These are phyloP conservation scores for Pterocles orientalis DNA, from an alignment of 2,113 vertebrate species.

Conservation along the genomic window DNA sequence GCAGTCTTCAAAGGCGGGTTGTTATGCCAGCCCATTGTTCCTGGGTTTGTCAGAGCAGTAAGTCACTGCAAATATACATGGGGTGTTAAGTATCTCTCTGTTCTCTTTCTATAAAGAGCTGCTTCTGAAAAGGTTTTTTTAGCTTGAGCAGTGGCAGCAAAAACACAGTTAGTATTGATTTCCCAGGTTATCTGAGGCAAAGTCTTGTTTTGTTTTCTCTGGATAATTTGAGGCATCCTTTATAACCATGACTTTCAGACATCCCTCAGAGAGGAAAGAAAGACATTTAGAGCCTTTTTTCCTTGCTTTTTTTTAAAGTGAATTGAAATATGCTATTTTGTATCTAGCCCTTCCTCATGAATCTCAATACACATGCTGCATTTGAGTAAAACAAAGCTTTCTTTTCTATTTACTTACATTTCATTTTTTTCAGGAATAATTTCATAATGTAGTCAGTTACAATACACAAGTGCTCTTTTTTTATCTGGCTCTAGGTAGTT, in stretches of 20 bases:
- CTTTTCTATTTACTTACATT: not conserved
- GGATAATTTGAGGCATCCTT: conserved; percentile 46
- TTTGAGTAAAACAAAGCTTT: not conserved
- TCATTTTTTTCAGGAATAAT: not conserved
- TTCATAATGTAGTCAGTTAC: not conserved
- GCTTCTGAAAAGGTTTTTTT: not conserved
- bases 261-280: not conserved
- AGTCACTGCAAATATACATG: not conserved
- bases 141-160: not conserved
- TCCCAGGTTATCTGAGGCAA: conserved; percentile 13
- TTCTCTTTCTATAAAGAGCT: not conserved
- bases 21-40: not conserved
- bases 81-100: not conserved
- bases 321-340: not conserved
- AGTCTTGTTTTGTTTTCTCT: conserved; percentile 20
- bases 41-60: not conserved
- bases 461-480: not conserved
- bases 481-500: not conserved
- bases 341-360: not conserved
- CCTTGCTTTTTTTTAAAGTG: not conserved
- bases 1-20: not conserved
- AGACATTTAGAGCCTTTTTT: not conserved
- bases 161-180: conserved; percentile 54
- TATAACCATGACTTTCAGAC: not conserved
- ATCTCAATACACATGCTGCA: not conserved